phyloP scores from a whole-genome alignment of 2,888 invertebrate genomes.

The Dynastes hyllus region DNA sequence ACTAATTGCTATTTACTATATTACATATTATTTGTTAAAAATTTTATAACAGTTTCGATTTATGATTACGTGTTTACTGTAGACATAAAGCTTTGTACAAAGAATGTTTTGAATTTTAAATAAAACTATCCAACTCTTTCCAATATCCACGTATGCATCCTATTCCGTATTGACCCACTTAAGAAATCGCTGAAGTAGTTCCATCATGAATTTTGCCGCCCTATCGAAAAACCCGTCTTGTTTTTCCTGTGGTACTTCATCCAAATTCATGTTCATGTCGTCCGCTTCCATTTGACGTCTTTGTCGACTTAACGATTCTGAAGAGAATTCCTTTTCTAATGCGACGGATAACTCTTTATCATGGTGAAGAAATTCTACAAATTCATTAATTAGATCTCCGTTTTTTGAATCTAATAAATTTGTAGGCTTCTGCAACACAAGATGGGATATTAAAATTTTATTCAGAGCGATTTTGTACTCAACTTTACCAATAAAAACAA shows the following conservation, averaged over 20 bases:
- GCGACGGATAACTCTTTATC: conserved; percentile 62
- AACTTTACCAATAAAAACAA: too few species aligned
- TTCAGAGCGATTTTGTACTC: background rate
- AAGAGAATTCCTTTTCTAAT: conserved; percentile 35
- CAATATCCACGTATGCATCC: conserved; percentile 21
- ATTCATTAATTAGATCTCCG: conserved; percentile 62
- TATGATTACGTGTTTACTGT: background rate
- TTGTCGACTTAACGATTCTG: conserved; percentile 49
- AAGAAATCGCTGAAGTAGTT: conserved; percentile 70
- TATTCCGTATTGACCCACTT: conserved; percentile 70
- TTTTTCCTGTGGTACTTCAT: conserved; percentile 54
- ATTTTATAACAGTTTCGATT: too few species aligned
- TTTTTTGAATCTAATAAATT: conserved; percentile 40
- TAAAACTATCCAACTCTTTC: conserved; percentile 9
- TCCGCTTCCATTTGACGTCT: conserved; percentile 57
- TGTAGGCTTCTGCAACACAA: conserved; percentile 35
- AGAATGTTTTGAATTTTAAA: background rate
- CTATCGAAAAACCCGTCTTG: conserved; percentile 68
- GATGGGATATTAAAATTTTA: background rate
- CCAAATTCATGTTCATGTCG: conserved; percentile 47
- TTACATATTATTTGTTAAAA: too few species aligned
- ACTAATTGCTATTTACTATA: too few species aligned
- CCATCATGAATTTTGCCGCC: conserved; percentile 70
- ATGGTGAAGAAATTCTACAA: conserved; percentile 66
- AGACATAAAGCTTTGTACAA: background rate